Evolutionary conservation across 2,113 vertebrate genomes (phyloP), one percentile per base, ranked within the genome.

Genomic region (Mohoua ochrocephala): DNA sequence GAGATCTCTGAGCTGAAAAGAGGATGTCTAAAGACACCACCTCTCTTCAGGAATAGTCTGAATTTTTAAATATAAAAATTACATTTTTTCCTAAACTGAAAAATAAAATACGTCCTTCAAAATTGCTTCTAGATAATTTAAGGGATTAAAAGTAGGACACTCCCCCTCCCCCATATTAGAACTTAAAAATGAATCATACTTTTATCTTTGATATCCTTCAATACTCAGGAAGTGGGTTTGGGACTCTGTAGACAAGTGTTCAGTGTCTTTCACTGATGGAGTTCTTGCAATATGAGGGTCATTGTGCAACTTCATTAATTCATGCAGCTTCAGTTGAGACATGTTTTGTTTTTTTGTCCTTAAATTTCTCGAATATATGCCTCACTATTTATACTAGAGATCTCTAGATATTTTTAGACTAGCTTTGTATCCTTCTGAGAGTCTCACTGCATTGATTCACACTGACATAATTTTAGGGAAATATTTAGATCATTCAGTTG

Each of bases 161-260:
- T 1, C 1, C 1, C 4, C 3, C 6, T 11, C 6, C 24, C 4
- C 24, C 13, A 22, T 27, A 26, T 23, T 70, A 6, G 31, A 76
- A 33, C 8, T 7, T 44, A 44, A 75, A 92, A 84, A 42, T 7
- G 0, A 54, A 54, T 39, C 4, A 10, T 33, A 1, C 6, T 65
- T 71, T 50, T 47, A 77, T 80, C 42, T 42, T 78, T 49, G 1
- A 15, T 26, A 41, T 53, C 9, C 18, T 42, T 80, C 59, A 49
- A 3, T 70, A 35, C 5, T 31, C 41, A 13, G 13, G 16, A 70
- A 49, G 4, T 35, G 15, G 52, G 5, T 75, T 52, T 71, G 22
- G 19, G 63, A 3, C 21, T 84, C 56, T 53, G 23, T 39, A 78
- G 15, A 10, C 12, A 39, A 31, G 5, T 3, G 2, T 52, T 85